phyloP scores from a whole-genome alignment of 2,113 vertebrate species.

The Echinops telfairi region DNA sequence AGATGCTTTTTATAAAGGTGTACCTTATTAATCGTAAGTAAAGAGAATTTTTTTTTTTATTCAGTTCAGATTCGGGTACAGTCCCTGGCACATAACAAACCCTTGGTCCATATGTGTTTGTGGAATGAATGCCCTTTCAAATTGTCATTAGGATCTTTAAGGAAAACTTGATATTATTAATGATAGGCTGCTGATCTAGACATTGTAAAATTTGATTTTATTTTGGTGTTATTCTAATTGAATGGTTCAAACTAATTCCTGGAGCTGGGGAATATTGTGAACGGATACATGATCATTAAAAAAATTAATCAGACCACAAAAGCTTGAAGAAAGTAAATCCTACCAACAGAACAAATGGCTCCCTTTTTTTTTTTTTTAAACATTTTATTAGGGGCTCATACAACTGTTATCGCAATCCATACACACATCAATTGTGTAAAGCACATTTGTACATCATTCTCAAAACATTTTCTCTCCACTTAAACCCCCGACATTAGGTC shows the following conservation, averaged over 20 bases:
- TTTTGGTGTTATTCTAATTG: conserved; percentile 49
- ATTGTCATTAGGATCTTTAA: not conserved
- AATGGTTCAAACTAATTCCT: conserved; percentile 16
- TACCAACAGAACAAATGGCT: no score
- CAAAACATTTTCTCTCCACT: no score
- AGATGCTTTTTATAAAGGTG: not conserved
- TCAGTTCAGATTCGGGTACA: not conserved
- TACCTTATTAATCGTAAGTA: not conserved
- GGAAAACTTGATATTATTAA: not conserved
- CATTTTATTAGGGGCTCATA: no score
- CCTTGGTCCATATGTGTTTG: not conserved
- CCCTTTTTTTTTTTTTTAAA: no score
- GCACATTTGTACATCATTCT: no score
- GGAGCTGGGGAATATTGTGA: not conserved
- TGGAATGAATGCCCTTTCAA: conserved; percentile 1
- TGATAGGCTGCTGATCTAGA: not conserved
- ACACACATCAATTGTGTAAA: no score
- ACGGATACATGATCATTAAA: not conserved
- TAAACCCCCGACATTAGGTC: no score
- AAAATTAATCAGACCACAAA: not conserved
- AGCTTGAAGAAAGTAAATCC: no score
- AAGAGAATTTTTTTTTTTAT: conserved; percentile 33
- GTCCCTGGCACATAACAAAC: not conserved
- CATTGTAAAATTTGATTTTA: conserved; percentile 32
- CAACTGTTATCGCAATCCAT: no score